phyloP scores from a whole-genome alignment of 2,113 vertebrate genomes.

The Silurus meridionalis region DNA sequence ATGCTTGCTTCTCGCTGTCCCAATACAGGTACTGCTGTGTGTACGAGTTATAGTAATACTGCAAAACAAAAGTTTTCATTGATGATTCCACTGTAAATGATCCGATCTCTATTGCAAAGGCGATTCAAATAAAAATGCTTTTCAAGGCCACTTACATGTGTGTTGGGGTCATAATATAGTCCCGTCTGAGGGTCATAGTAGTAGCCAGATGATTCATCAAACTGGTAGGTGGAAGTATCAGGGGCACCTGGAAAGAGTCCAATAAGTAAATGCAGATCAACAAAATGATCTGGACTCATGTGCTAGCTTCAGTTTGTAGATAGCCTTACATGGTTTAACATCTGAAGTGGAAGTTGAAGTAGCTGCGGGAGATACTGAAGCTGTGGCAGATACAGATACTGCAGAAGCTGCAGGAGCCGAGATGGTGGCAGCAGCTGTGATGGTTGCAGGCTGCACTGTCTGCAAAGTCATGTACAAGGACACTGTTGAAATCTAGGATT shows the following conservation, averaged over 20 bases:
- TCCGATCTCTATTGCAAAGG: background rate
- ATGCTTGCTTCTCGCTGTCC: conserved; percentile 93
- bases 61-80: conserved; percentile 27
- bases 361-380: conserved; percentile 44
- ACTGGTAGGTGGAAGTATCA: conserved; percentile 94
- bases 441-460: conserved; percentile 30
- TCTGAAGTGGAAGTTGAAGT: conserved; percentile 36
- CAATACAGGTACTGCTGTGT: conserved; percentile 98
- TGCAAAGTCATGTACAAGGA: conserved; percentile 9
- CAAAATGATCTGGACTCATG: conserved; percentile 11
- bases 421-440: conserved; percentile 33
- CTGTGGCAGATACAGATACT: conserved; percentile 42
- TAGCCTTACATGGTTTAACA: conserved; percentile 34
- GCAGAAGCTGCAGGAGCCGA: conserved; percentile 48
- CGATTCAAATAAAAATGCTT: background rate
- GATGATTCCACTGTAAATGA: background rate
- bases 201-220: conserved; percentile 95
- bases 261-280: conserved; percentile 16
- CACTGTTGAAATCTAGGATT: background rate
- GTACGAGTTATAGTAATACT: conserved; percentile 98
- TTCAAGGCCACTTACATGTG: conserved; percentile 78
- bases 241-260: conserved; percentile 77
- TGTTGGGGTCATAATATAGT: conserved; percentile 94
- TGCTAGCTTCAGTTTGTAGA: background rate
- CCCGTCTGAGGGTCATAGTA: conserved; percentile 94